A percentile compares a stretch with the other conserved stretches of the same genome.
Conservation (phyloP, 2,797 vertebrate species). For the Syndactyla subalaris region DNA sequence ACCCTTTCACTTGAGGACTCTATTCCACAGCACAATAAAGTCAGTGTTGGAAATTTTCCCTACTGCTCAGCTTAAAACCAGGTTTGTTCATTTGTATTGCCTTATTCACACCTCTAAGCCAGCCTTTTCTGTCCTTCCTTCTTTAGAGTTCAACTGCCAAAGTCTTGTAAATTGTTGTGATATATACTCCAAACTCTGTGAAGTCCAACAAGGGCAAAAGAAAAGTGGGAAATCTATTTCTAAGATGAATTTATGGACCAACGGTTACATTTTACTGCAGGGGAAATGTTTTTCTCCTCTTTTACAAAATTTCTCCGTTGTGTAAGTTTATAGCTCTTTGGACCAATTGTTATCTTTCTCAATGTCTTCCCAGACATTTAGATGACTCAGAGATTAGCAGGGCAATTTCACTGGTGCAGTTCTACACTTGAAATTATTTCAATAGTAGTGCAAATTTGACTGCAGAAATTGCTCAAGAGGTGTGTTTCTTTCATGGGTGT, state of each 20-base stretch:
- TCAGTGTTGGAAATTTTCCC: slow-evolving; percentile 67
- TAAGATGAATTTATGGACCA: not conserved
- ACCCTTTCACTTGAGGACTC: slow-evolving; percentile 52
- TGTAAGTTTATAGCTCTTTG: not conserved
- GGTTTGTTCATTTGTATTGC: slow-evolving; percentile 58
- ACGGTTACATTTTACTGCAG: not conserved
- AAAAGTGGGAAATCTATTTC: not conserved
- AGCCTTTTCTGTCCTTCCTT: slow-evolving; percentile 50
- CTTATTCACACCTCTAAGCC: slow-evolving; percentile 60
- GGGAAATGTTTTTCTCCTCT: not conserved
- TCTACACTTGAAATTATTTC: not conserved
- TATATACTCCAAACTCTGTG: not conserved
- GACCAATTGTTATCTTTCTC: not conserved
- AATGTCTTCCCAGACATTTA: not conserved
- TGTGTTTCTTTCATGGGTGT: not conserved
- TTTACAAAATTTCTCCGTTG: not conserved
- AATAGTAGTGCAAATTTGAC: not conserved
- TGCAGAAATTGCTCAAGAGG: not conserved
- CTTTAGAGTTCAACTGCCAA: not conserved
- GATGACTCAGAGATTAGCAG: not conserved
- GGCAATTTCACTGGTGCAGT: not conserved
- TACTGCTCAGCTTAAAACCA: slow-evolving; percentile 62
- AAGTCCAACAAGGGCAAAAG: slow-evolving; percentile 19
- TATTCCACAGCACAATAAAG: slow-evolving; percentile 68
- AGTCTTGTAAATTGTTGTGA: not conserved